phyloP scores from a whole-genome alignment of 2,113 vertebrate genomes.

The Rhinoderma darwinii region DNA sequence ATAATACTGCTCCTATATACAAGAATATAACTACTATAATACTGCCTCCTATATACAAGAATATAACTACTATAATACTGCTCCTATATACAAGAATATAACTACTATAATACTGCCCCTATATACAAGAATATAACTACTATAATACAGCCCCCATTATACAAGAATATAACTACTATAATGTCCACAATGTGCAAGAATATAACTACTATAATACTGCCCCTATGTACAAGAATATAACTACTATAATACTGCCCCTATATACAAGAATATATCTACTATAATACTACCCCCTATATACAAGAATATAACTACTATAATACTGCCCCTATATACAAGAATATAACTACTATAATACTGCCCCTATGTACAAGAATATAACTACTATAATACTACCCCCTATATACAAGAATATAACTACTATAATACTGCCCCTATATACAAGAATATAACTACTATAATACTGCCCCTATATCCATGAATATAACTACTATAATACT shows the following conservation, averaged over 20 bases:
- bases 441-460: neutral
- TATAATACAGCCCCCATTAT: too few relatives aligned
- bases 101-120: too few relatives aligned
- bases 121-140: too few relatives aligned
- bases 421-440: neutral
- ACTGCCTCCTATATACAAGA: too few relatives aligned
- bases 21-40: too few relatives aligned
- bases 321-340: constrained; percentile 1
- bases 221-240: too few relatives aligned
- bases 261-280: constrained; percentile 5
- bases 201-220: too few relatives aligned
- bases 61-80: too few relatives aligned
- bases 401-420: constrained; percentile 2
- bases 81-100: too few relatives aligned
- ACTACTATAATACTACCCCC: neutral
- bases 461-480: neutral
- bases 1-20: too few relatives aligned
- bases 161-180: too few relatives aligned
- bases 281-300: neutral
- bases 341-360: constrained; percentile 9
- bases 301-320: constrained; percentile 12
- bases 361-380: neutral
- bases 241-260: neutral
- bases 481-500: constrained; percentile 16
- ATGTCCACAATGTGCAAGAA: too few relatives aligned